Evolutionary conservation across 2,888 invertebrate genomes (phyloP).

Genomic region (Abscondita cerata): DNA sequence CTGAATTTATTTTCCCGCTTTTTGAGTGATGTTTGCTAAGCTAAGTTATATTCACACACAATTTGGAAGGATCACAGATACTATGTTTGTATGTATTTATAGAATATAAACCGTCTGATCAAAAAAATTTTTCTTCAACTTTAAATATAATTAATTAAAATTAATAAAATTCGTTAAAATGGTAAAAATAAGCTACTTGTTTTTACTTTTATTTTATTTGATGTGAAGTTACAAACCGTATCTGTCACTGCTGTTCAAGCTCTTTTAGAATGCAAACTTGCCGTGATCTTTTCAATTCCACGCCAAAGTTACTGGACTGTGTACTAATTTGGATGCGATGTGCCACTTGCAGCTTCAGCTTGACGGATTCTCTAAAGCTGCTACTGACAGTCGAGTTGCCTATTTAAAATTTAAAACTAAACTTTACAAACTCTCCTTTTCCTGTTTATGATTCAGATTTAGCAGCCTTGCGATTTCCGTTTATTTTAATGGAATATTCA

Average conservation of each 20-base stretch:
- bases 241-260: constrained; percentile 41
- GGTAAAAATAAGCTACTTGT: neutral
- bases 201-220: constrained; percentile 29
- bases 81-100: no score
- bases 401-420: constrained; percentile 47
- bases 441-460: constrained; percentile 38
- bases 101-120: no score
- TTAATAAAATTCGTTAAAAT: no score
- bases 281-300: constrained; percentile 50
- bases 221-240: constrained; percentile 33
- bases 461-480: constrained; percentile 27
- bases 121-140: no score
- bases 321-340: constrained; percentile 47
- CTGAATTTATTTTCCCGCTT: no score
- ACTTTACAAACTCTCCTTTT: constrained; percentile 40
- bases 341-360: constrained; percentile 47
- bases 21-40: no score
- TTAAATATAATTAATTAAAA: no score
- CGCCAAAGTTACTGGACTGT: constrained; percentile 45
- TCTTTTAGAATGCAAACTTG: constrained; percentile 46
- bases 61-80: no score
- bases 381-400: constrained; percentile 44
- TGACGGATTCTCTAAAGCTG: constrained; percentile 47
- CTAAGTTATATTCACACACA: no score
- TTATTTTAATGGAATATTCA: constrained; percentile 36